These are phyloP conservation scores for Nipponacmea schrenckii DNA, from an alignment of 2,888 invertebrate genomes.

Conservation along the genomic window DNA sequence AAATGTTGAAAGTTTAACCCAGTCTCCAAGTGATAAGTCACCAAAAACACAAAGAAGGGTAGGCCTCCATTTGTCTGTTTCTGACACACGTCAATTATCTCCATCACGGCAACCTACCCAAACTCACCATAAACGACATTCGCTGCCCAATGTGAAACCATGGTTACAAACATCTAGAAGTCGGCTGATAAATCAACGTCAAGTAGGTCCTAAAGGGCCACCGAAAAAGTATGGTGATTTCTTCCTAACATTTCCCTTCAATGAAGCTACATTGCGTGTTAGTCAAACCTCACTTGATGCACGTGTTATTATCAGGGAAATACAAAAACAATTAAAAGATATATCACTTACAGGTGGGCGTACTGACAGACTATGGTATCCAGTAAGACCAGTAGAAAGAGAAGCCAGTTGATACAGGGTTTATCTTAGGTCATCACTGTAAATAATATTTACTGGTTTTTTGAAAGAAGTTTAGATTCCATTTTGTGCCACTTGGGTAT, in stretches of 20 bases:
- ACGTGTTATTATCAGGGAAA: conserved; percentile 52
- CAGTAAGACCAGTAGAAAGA: not conserved
- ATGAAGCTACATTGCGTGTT: conserved; percentile 51
- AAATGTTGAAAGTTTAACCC: not conserved
- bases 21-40: not conserved
- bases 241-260: conserved; percentile 80
- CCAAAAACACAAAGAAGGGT: not conserved
- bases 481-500: too few relatives aligned
- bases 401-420: too few relatives aligned
- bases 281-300: conserved; percentile 47
- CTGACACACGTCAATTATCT: not conserved
- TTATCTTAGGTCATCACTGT: too few relatives aligned
- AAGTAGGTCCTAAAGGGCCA: conserved; percentile 34
- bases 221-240: conserved; percentile 76
- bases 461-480: too few relatives aligned
- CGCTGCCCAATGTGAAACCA: conserved; percentile 11
- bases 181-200: conserved; percentile 10
- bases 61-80: not conserved
- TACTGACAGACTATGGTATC: not conserved
- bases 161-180: conserved; percentile 15
- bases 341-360: not conserved
- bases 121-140: conserved; percentile 8
- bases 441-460: too few relatives aligned
- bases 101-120: not conserved
- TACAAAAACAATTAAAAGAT: conserved; percentile 50